Percentiles rank a stretch among this genome's conserved stretches.
phyloP scores from a whole-genome alignment of 2,797 vertebrate species.

The Myotis myotis region DNA sequence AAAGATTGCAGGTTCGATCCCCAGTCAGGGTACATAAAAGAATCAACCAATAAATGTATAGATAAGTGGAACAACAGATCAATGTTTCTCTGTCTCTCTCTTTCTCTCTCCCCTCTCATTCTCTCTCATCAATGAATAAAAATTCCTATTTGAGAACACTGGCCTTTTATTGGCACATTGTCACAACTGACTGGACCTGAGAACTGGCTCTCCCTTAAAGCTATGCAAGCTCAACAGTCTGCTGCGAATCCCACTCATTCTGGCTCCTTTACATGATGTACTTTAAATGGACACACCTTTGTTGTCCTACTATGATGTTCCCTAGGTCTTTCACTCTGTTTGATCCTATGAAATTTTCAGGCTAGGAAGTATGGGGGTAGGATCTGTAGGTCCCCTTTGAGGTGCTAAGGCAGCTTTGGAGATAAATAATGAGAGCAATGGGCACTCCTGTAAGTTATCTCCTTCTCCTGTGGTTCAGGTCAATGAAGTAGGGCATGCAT shows the following conservation, averaged over 20 bases:
- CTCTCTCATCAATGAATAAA: too few relatives aligned
- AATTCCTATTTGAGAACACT: neutral
- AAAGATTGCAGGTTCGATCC: too few relatives aligned
- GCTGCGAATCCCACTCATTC: neutral
- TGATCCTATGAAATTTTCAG: neutral
- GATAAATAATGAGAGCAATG: neutral
- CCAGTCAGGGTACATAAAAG: too few relatives aligned
- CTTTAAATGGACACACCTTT: neutral
- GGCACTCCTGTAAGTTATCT: neutral
- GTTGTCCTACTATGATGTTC: neutral
- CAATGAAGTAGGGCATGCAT: conserved; percentile 41
- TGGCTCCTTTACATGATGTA: neutral
- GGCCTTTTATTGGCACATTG: neutral
- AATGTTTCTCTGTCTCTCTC: too few relatives aligned
- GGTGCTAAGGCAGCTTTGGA: neutral
- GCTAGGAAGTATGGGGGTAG: neutral
- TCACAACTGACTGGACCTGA: neutral
- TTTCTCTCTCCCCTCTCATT: too few relatives aligned
- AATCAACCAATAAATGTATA: too few relatives aligned
- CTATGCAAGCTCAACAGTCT: neutral
- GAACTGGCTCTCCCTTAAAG: neutral
- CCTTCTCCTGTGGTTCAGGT: neutral
- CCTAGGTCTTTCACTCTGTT: neutral
- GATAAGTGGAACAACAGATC: too few relatives aligned
- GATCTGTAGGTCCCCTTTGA: neutral